phyloP scores from a whole-genome alignment of 2,113 vertebrate species.

The Hippocampus zosterae region DNA sequence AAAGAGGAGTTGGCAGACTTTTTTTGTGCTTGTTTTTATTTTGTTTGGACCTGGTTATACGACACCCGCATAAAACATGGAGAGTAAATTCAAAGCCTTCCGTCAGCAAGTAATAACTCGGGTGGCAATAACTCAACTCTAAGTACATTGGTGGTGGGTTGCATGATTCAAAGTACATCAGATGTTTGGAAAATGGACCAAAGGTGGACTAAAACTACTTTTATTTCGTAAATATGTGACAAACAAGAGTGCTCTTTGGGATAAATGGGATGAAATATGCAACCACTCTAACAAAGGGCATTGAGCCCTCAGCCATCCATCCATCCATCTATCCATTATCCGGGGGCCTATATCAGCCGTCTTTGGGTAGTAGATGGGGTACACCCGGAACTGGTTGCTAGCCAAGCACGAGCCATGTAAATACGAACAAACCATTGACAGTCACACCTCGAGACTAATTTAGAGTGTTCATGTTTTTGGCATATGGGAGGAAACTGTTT shows the following conservation, averaged over 20 bases:
- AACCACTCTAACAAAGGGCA: not conserved
- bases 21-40: conserved; percentile 13
- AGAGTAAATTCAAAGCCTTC: conserved; percentile 15
- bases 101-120: not conserved
- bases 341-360: too few relatives aligned
- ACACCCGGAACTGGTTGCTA: too few relatives aligned
- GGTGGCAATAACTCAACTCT: not conserved
- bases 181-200: not conserved
- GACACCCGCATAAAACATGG: not conserved
- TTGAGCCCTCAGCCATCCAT: too few relatives aligned
- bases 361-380: too few relatives aligned
- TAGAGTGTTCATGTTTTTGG: too few relatives aligned
- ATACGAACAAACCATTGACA: too few relatives aligned
- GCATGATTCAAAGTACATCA: not conserved
- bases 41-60: conserved; percentile 1
- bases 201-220: not conserved
- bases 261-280: not conserved
- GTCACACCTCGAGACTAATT: too few relatives aligned
- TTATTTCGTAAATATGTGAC: not conserved
- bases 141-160: not conserved
- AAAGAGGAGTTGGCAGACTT: not conserved
- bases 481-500: too few relatives aligned
- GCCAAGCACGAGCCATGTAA: too few relatives aligned
- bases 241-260: not conserved
- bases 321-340: too few relatives aligned